Evolutionary conservation across 2,113 vertebrate genomes (phyloP).

Genomic region (Upupa epops): DNA sequence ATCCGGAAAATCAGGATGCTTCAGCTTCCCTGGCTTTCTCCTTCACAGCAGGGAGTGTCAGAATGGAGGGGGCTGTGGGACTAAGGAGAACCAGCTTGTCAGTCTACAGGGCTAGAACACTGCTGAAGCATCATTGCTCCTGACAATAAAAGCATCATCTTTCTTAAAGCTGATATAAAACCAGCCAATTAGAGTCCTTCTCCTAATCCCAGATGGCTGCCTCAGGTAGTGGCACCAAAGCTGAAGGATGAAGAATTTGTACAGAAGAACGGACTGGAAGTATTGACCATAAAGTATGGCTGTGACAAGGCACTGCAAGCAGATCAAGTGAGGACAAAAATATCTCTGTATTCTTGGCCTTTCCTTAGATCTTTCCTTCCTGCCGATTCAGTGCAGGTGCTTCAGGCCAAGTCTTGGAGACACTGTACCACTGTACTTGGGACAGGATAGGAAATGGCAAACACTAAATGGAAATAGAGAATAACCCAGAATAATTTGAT

Average conservation of each 20-base stretch:
- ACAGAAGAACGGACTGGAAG: neutral
- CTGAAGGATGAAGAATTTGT: neutral
- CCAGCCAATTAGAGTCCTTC: neutral
- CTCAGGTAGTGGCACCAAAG: neutral
- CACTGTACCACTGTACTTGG: too few relatives aligned
- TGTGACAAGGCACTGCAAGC: neutral
- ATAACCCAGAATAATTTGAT: neutral
- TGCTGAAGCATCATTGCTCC: neutral
- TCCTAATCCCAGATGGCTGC: neutral
- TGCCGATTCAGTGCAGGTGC: neutral
- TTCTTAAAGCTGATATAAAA: neutral
- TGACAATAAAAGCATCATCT: neutral
- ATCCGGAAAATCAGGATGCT: neutral
- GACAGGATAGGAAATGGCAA: neutral
- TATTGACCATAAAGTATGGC: accelerated
- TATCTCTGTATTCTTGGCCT: neutral
- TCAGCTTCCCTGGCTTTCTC: neutral
- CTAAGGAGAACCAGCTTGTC: neutral
- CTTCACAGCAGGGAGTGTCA: neutral
- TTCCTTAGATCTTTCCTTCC: neutral
- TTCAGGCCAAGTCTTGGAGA: neutral
- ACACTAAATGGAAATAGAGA: neutral
- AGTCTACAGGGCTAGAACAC: neutral
- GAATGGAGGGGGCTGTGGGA: neutral
- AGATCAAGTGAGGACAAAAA: neutral